A percentile compares a stretch with the other conserved stretches of the same genome.
Evolutionary conservation across 2,888 invertebrate species (phyloP).

Genomic region (Aleiodes testaceus): DNA sequence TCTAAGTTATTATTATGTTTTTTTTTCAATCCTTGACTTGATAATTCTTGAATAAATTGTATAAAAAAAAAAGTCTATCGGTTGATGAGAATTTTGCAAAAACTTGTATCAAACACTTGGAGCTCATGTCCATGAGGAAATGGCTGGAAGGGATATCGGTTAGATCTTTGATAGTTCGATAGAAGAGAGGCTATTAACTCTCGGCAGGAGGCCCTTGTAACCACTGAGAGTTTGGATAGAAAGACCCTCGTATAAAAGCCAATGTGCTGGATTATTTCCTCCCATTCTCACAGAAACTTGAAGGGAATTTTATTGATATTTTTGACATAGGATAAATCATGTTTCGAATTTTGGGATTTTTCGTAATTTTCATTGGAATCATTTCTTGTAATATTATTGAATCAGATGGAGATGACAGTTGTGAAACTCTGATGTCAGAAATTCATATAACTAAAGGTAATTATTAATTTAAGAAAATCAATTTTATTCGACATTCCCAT

Average conservation of each 20-base stretch:
- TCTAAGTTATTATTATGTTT: neutral
- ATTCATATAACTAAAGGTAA: conserved; percentile 90
- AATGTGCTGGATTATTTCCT: conserved; percentile 55
- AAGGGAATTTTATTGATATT: conserved; percentile 9
- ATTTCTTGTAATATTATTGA: conserved; percentile 45
- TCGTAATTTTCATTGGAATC: neutral
- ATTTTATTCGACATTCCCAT: neutral
- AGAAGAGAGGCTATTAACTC: conserved; percentile 58
- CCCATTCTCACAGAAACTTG: conserved; percentile 57
- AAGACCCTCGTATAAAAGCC: conserved; percentile 64
- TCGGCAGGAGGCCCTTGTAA: conserved; percentile 61
- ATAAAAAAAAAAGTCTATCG: neutral
- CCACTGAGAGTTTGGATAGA: conserved; percentile 56
- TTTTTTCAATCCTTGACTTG: neutral
- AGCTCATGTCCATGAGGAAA: neutral
- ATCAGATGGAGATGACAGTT: conserved; percentile 79
- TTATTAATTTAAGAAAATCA: conserved; percentile 15
- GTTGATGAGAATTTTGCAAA: neutral
- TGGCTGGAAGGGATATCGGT: neutral
- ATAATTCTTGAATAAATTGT: conserved; percentile 7
- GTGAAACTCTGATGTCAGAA: conserved; percentile 90
- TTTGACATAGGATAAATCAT: conserved; percentile 16
- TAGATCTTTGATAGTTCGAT: neutral
- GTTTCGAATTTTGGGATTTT: conserved; percentile 35
- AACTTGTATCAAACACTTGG: neutral